phyloP scores from a whole-genome alignment of 2,113 vertebrate species.

The Symphodus melops region DNA sequence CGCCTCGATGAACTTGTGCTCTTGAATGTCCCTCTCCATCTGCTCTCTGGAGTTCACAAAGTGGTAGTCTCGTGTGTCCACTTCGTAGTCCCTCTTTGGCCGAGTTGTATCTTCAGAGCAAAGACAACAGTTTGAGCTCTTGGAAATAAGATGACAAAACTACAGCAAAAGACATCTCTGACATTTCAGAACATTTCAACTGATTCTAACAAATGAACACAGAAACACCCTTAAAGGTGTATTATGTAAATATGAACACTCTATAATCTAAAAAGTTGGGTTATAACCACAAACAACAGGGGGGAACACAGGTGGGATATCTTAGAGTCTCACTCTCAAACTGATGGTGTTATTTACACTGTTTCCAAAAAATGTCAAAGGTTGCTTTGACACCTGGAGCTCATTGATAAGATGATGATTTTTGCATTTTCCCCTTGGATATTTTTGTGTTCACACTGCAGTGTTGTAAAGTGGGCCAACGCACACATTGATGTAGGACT shows the following conservation, averaged over 20 bases:
- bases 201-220: not conserved
- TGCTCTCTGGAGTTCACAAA: constrained; percentile 96
- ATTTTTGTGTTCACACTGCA: too few species aligned
- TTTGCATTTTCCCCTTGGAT: too few species aligned
- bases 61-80: constrained; percentile 96
- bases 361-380: too few species aligned
- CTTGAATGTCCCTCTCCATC: constrained; percentile 99
- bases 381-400: too few species aligned
- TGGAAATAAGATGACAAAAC: not conserved
- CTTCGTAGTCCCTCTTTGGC: constrained; percentile 94
- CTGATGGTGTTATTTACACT: too few species aligned
- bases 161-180: not conserved
- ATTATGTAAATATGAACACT: too few species aligned
- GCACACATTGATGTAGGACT: too few species aligned
- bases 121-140: not conserved
- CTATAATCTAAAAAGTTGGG: not conserved
- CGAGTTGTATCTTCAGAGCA: constrained; percentile 90
- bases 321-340: too few species aligned
- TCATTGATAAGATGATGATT: too few species aligned
- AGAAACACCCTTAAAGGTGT: not conserved
- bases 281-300: not conserved
- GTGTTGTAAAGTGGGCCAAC: too few species aligned
- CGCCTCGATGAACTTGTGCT: constrained; percentile 99
- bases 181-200: not conserved
- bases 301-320: not conserved